These are phyloP conservation scores for Labeo calbasu DNA, from an alignment of 2,797 vertebrate genomes.

Conservation along the genomic window DNA sequence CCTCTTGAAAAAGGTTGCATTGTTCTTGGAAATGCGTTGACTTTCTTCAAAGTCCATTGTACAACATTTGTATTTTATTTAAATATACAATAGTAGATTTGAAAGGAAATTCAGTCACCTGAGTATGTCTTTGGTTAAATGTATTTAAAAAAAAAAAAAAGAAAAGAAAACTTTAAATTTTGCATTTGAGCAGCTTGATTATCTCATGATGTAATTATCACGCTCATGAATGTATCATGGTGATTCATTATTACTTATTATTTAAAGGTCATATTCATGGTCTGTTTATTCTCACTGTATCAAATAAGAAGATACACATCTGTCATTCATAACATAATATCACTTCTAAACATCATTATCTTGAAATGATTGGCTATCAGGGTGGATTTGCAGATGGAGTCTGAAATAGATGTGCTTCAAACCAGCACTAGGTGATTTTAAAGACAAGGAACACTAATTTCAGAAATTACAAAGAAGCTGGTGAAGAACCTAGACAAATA, in stretches of 20 bases:
- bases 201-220: background rate
- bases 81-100: too few relatives aligned
- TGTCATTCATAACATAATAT: conserved; percentile 5
- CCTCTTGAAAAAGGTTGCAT: background rate
- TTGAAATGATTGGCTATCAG: too few relatives aligned
- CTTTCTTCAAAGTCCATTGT: too few relatives aligned
- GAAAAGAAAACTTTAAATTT: background rate
- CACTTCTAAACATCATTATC: background rate
- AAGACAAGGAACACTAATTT: too few relatives aligned
- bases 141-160: background rate
- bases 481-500: too few relatives aligned
- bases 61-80: too few relatives aligned
- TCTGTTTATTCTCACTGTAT: background rate
- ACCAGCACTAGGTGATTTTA: too few relatives aligned
- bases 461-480: too few relatives aligned
- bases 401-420: too few relatives aligned
- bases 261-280: conserved; percentile 13
- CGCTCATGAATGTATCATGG: background rate
- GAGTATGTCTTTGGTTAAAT: background rate
- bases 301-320: background rate
- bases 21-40: background rate
- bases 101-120: background rate
- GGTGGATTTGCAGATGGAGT: too few relatives aligned
- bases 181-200: background rate
- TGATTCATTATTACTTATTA: background rate